These are phyloP conservation scores for Coptodon bakossiorum DNA, from an alignment of 2,113 vertebrate species.

Conservation along the genomic window DNA sequence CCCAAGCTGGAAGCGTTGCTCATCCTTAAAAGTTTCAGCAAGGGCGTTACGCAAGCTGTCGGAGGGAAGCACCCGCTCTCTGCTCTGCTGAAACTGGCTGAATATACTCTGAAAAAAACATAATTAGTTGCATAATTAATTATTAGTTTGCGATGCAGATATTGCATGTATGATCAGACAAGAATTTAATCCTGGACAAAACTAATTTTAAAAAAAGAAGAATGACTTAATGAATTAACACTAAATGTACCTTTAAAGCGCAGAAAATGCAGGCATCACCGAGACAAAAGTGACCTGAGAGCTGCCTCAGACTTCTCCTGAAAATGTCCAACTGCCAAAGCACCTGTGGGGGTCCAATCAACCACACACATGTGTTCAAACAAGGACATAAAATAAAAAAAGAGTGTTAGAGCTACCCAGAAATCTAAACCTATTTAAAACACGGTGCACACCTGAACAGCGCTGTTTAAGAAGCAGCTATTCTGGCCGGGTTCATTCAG, in stretches of 20 bases:
- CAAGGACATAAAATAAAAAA: neutral
- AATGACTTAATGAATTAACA: neutral
- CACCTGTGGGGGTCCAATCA: constrained; percentile 70
- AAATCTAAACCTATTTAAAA: neutral
- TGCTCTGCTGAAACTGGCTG: constrained; percentile 92
- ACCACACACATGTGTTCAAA: neutral
- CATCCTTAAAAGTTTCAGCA: constrained; percentile 94
- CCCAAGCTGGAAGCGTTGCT: constrained; percentile 96
- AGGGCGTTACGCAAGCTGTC: constrained; percentile 92
- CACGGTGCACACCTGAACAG: constrained; percentile 84
- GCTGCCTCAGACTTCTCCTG: constrained; percentile 88
- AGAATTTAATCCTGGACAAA: neutral
- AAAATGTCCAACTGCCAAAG: constrained; percentile 98
- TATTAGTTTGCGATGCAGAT: neutral
- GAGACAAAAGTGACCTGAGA: constrained; percentile 92
- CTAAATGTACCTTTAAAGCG: constrained; percentile 81
- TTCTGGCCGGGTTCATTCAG: constrained; percentile 96
- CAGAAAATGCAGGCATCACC: constrained; percentile 97
- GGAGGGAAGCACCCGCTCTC: constrained; percentile 89
- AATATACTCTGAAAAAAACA: constrained; percentile 82
- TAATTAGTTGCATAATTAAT: neutral
- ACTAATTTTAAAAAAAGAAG: rapidly evolving
- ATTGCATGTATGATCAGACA: neutral
- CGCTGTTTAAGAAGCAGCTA: constrained; percentile 98
- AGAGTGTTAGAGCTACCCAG: neutral